Conservation (phyloP, 1,140 invertebrate genomes). For the Muscidifurax raptorellus region DNA sequence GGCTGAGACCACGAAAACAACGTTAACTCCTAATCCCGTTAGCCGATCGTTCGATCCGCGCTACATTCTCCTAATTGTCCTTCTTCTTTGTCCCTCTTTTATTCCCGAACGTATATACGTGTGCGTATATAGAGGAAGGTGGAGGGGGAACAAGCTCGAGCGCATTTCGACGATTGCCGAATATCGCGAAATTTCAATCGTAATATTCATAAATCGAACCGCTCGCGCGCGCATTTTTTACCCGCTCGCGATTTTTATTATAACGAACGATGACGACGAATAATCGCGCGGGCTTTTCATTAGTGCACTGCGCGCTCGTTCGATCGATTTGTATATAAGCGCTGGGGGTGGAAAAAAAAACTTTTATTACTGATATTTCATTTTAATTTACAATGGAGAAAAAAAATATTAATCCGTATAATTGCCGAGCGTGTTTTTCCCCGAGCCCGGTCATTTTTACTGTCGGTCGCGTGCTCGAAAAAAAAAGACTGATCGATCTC, state of each 20-base stretch:
- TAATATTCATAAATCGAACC: slow-evolving; percentile 51
- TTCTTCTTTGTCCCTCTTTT: slow-evolving; percentile 3
- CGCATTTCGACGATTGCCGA: slow-evolving; percentile 29
- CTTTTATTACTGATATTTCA: slow-evolving; percentile 36
- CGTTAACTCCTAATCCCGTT: slow-evolving; percentile 67
- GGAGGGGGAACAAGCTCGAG: neutral
- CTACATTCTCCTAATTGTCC: slow-evolving; percentile 70
- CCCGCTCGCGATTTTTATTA: neutral
- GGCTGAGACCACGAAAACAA: slow-evolving; percentile 63
- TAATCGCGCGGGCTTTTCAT: slow-evolving; percentile 29
- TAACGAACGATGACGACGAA: slow-evolving; percentile 10
- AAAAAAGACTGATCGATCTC: neutral
- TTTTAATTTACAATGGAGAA: slow-evolving; percentile 24
- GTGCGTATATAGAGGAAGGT: too few species aligned
- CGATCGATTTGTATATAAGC: neutral
- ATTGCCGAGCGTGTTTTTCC: neutral
- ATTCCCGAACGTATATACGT: neutral
- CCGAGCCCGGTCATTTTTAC: neutral
- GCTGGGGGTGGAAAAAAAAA: neutral
- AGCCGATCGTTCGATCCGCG: slow-evolving; percentile 65
- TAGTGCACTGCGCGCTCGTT: neutral
- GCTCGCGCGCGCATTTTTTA: neutral
- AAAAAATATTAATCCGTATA: slow-evolving; percentile 36
- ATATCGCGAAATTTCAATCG: slow-evolving; percentile 48
- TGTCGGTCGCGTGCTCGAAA: neutral